Conservation (phyloP, 2,113 vertebrate species). For the Grallaria varia region DNA sequence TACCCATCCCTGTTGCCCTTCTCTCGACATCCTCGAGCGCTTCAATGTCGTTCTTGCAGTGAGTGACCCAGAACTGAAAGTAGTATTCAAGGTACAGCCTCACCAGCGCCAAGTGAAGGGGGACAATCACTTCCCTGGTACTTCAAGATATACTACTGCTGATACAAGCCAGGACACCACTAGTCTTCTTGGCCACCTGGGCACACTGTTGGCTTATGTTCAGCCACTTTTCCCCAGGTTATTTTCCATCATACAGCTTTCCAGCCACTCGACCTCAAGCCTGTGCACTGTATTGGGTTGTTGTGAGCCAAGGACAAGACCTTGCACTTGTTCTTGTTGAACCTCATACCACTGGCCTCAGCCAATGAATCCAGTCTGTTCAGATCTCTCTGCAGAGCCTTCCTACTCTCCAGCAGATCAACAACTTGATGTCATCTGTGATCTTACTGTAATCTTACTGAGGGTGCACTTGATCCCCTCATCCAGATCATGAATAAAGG, state of each 20-base stretch:
- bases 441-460: background rate
- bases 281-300: background rate
- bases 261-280: background rate
- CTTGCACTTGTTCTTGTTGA: background rate
- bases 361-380: too few relatives aligned
- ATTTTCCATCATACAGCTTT: background rate
- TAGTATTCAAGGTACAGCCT: accelerated
- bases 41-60: background rate
- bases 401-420: background rate
- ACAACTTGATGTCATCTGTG: background rate
- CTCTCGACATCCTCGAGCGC: too few relatives aligned
- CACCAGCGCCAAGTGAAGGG: accelerated
- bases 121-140: accelerated
- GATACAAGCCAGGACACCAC: background rate
- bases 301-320: background rate
- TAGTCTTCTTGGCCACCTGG: background rate
- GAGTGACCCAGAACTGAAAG: accelerated
- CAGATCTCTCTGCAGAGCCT: background rate
- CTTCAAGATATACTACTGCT: background rate
- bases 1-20: background rate
- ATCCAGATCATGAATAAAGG: background rate
- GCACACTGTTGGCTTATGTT: background rate
- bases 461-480: background rate
- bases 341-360: background rate
- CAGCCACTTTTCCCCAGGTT: background rate